These are phyloP conservation scores for Zalophus californianus DNA, from an alignment of 2,797 vertebrate genomes.

Conservation along the genomic window DNA sequence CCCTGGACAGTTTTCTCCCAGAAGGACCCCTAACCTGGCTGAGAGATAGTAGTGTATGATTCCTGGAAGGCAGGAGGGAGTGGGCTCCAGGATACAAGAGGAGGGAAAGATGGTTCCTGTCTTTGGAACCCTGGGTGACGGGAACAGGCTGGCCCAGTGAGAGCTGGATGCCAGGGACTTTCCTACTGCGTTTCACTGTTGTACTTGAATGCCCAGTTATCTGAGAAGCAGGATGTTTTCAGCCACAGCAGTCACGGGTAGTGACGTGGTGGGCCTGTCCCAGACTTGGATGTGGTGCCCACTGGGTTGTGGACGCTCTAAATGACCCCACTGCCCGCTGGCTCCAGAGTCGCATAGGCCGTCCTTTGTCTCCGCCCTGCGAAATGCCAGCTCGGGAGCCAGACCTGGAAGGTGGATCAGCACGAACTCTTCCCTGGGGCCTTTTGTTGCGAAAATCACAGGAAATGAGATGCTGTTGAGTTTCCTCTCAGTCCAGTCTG, in stretches of 20 bases:
- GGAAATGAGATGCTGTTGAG: neutral
- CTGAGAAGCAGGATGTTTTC: neutral
- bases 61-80: neutral
- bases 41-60: neutral
- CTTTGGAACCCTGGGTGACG: neutral
- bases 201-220: neutral
- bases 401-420: neutral
- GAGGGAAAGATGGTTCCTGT: neutral
- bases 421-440: neutral
- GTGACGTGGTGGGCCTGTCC: neutral
- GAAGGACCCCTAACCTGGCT: neutral
- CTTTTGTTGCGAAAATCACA: neutral
- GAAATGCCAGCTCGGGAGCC: fast-evolving
- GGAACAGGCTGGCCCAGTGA: neutral
- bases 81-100: neutral
- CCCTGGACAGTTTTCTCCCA: neutral
- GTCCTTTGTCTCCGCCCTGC: neutral
- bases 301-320: neutral
- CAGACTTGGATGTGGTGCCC: too few relatives aligned
- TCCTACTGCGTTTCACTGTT: neutral
- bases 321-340: neutral
- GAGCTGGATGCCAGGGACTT: neutral
- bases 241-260: neutral
- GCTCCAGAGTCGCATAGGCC: neutral
- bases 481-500: neutral